These are phyloP conservation scores for Bombus fervidus DNA, from an alignment of 1,140 invertebrate genomes.

Conservation along the genomic window DNA sequence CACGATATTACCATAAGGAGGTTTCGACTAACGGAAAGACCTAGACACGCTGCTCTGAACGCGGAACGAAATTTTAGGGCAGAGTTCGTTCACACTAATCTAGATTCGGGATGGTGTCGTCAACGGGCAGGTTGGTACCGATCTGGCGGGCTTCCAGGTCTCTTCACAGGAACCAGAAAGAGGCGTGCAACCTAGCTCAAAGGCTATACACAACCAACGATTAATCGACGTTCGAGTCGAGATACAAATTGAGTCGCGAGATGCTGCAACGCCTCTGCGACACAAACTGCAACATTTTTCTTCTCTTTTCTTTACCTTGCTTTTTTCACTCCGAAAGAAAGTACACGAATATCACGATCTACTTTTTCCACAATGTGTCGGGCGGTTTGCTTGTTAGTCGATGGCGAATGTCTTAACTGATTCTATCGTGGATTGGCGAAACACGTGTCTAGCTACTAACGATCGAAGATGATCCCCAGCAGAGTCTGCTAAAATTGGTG, in stretches of 20 bases:
- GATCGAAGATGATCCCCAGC: neutral
- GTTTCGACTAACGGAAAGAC: neutral
- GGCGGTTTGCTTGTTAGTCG: too few species aligned
- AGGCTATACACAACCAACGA: constrained; percentile 27
- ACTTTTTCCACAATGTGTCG: too few species aligned
- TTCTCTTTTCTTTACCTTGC: neutral
- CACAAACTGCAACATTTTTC: neutral
- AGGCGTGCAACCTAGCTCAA: constrained; percentile 15
- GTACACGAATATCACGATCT: too few species aligned
- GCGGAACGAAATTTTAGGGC: constrained; percentile 46
- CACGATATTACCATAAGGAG: neutral
- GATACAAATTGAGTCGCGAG: constrained; percentile 5
- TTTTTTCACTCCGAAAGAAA: too few species aligned
- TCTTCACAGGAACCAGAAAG: constrained; percentile 31
- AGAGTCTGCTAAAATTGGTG: neutral
- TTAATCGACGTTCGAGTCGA: constrained; percentile 30
- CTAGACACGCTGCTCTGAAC: constrained; percentile 4
- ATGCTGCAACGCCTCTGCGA: neutral
- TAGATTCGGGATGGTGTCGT: constrained; percentile 59
- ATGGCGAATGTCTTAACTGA: too few species aligned
- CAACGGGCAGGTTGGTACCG: constrained; percentile 35
- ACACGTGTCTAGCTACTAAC: neutral
- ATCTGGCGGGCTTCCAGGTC: constrained; percentile 58
- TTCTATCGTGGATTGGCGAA: neutral
- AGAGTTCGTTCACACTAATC: constrained; percentile 62